Evolutionary conservation across 1,140 invertebrate species (phyloP).

Genomic region (Mylabris phalerata): DNA sequence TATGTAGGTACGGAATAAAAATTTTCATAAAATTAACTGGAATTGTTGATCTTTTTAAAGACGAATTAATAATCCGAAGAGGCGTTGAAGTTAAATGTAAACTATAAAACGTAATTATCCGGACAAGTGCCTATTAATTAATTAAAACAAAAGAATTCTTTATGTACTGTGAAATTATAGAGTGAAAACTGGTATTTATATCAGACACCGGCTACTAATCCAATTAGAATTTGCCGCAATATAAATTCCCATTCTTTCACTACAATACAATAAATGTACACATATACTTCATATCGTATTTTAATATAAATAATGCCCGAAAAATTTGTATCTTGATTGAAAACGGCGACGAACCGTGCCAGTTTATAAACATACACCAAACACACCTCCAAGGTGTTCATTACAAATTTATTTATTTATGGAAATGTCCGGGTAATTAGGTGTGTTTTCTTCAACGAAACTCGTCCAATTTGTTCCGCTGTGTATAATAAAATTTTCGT

Average conservation of each 20-base stretch:
- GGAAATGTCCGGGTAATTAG: constrained; percentile 20
- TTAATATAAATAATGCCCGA: background rate
- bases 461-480: constrained; percentile 19
- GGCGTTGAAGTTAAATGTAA: constrained; percentile 19
- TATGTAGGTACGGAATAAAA: no score
- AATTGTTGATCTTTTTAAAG: no score
- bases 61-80: background rate
- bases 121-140: constrained; percentile 21
- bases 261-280: no score
- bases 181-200: constrained; percentile 16
- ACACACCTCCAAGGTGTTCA: constrained; percentile 24
- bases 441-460: constrained; percentile 16
- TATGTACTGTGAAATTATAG: constrained; percentile 22
- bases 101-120: constrained; percentile 19
- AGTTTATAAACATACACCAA: constrained; percentile 1
- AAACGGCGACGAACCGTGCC: constrained; percentile 21
- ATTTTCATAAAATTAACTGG: no score
- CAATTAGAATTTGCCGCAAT: constrained; percentile 15
- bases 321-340: constrained; percentile 10
- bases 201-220: constrained; percentile 5
- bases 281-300: background rate
- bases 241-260: no score
- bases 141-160: constrained; percentile 20
- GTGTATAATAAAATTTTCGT: constrained; percentile 4
- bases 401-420: constrained; percentile 27